Conservation (phyloP, 2,888 invertebrate species). For the Sclerodermus sp. region DNA sequence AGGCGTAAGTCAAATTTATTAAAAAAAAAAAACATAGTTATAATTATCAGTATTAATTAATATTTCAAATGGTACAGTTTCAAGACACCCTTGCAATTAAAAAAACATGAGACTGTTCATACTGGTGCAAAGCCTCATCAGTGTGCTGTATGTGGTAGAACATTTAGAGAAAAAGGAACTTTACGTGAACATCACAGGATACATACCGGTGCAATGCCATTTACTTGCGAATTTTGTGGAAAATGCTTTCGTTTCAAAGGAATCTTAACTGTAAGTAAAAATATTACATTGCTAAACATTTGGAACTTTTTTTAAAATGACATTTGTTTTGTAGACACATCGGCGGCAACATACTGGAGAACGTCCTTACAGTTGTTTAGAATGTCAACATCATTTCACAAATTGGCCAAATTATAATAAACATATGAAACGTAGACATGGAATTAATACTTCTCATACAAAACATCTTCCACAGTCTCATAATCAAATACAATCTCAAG, state of each 20-base stretch:
- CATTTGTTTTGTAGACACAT: slow-evolving; percentile 61
- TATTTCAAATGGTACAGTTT: slow-evolving; percentile 48
- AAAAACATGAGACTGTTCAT: slow-evolving; percentile 65
- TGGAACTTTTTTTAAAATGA: not conserved
- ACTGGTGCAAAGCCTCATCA: slow-evolving; percentile 65
- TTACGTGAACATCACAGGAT: slow-evolving; percentile 74
- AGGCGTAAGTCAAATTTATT: slow-evolving; percentile 47
- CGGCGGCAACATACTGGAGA: slow-evolving; percentile 69
- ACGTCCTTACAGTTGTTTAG: slow-evolving; percentile 72
- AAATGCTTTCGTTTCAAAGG: slow-evolving; percentile 78
- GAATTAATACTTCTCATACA: slow-evolving; percentile 62
- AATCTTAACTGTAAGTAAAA: slow-evolving; percentile 64
- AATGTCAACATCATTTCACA: slow-evolving; percentile 75
- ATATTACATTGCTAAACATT: not conserved
- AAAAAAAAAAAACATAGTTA: too few species aligned
- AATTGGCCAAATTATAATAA: slow-evolving; percentile 85
- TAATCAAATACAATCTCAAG: slow-evolving; percentile 26
- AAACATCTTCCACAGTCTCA: slow-evolving; percentile 44
- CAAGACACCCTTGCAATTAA: slow-evolving; percentile 62
- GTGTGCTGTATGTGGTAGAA: slow-evolving; percentile 65
- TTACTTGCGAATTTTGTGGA: slow-evolving; percentile 74
- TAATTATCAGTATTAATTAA: too few species aligned
- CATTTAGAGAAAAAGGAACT: slow-evolving; percentile 71
- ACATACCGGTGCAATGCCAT: slow-evolving; percentile 79
- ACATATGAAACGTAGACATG: slow-evolving; percentile 77